Percentiles rank a stretch among this genome's conserved stretches.
These are phyloP conservation scores for Hippolais icterina DNA, from an alignment of 2,113 vertebrate species.

Conservation along the genomic window DNA sequence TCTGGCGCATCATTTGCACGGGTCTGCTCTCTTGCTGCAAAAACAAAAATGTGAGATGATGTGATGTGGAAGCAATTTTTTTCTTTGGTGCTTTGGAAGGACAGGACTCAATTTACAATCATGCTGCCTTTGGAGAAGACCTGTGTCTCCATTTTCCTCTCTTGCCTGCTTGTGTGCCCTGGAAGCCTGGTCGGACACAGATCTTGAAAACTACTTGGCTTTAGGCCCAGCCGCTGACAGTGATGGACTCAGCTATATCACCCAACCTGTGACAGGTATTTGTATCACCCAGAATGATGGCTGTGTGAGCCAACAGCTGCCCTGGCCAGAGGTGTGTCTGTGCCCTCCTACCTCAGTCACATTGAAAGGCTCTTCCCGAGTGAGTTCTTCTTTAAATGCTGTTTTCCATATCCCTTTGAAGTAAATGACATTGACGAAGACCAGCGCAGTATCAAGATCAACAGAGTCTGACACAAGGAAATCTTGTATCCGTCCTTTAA, in stretches of 20 bases:
- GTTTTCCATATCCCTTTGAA: slow-evolving; percentile 43
- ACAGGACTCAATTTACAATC: background rate
- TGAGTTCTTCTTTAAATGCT: background rate
- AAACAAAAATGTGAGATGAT: background rate
- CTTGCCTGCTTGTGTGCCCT: background rate
- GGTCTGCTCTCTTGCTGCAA: slow-evolving; percentile 34
- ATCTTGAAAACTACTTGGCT: background rate
- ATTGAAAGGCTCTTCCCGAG: background rate
- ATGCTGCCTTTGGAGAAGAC: background rate
- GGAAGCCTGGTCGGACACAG: background rate
- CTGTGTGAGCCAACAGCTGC: background rate
- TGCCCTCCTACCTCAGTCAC: slow-evolving; percentile 19
- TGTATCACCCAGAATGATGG: background rate
- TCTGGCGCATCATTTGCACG: slow-evolving; percentile 35
- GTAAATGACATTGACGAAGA: slow-evolving; percentile 65
- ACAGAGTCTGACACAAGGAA: slow-evolving; percentile 72
- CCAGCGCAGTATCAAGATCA: slow-evolving; percentile 59
- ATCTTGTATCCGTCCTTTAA: slow-evolving; percentile 80
- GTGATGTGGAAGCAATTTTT: background rate
- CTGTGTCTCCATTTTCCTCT: background rate
- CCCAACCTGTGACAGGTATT: background rate
- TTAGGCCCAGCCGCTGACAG: background rate
- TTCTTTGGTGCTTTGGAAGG: background rate
- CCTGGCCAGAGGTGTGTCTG: fast-evolving
- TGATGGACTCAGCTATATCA: background rate